phyloP scores from a whole-genome alignment of 2,797 vertebrate genomes.

The Cyprinella venusta region DNA sequence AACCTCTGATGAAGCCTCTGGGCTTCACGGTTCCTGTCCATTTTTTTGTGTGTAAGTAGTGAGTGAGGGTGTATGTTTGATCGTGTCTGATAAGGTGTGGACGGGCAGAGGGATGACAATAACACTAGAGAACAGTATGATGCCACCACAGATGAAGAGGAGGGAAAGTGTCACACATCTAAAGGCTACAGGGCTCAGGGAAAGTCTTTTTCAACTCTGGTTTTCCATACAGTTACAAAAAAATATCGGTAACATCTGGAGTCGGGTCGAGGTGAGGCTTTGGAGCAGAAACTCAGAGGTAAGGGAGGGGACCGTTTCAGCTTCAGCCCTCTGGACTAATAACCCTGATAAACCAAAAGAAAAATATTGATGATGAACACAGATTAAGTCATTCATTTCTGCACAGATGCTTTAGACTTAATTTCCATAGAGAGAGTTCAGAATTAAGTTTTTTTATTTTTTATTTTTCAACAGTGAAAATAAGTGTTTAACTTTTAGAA shows the following conservation, averaged over 20 bases:
- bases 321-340: conserved; percentile 69
- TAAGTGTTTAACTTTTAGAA: neutral
- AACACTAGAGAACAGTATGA: conserved; percentile 53
- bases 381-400: conserved; percentile 4
- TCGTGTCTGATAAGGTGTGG: conserved; percentile 24
- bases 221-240: conserved; percentile 80
- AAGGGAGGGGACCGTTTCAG: conserved; percentile 41
- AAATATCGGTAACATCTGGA: conserved; percentile 78
- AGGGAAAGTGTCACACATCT: conserved; percentile 57
- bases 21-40: conserved; percentile 36
- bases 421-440: conserved; percentile 1
- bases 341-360: conserved; percentile 69
- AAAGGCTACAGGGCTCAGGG: conserved; percentile 63
- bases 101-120: conserved; percentile 31
- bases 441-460: neutral
- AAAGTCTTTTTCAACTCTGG: conserved; percentile 77
- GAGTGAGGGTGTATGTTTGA: conserved; percentile 5
- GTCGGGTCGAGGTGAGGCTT: conserved; percentile 69
- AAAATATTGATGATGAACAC: neutral
- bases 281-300: conserved; percentile 61
- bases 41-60: conserved; percentile 8
- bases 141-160: conserved; percentile 55
- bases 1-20: conserved; percentile 24
- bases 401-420: neutral
- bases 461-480: neutral